These are phyloP conservation scores for Conus canariensis DNA, from an alignment of 2,888 invertebrate genomes.

Conservation along the genomic window DNA sequence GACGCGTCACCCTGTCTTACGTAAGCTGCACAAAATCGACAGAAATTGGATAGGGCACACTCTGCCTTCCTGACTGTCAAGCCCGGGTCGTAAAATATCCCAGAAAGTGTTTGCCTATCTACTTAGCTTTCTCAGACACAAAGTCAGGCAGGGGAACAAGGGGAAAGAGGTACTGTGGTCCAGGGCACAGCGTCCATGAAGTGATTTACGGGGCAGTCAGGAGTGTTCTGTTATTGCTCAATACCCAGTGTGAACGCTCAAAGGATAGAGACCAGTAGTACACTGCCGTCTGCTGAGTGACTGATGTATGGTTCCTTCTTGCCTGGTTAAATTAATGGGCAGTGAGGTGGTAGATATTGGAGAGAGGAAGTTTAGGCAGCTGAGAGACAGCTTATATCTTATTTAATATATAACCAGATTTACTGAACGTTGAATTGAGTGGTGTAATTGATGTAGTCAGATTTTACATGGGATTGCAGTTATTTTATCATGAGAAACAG, in stretches of 20 bases:
- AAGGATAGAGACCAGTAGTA: too few relatives aligned
- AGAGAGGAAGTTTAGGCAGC: too few relatives aligned
- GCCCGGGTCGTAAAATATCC: neutral
- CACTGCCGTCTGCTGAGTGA: too few relatives aligned
- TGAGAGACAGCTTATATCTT: too few relatives aligned
- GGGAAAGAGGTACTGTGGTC: neutral
- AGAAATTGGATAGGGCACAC: neutral
- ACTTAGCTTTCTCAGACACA: neutral
- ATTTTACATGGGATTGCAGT: too few relatives aligned
- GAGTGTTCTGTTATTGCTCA: neutral
- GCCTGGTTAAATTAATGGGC: too few relatives aligned
- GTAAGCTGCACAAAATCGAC: neutral
- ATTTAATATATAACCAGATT: too few relatives aligned
- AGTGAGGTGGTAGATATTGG: too few relatives aligned
- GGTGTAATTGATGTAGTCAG: too few relatives aligned
- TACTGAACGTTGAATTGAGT: too few relatives aligned
- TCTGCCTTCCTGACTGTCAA: neutral
- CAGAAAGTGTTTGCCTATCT: conserved; percentile 1
- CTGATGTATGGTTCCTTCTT: too few relatives aligned
- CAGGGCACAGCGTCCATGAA: neutral
- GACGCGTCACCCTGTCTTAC: neutral
- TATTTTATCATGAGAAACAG: too few relatives aligned
- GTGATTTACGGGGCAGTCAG: neutral
- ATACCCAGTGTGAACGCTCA: neutral
- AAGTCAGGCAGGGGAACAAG: neutral